These are phyloP conservation scores for Drosophila colorata DNA, from an alignment of 2,888 invertebrate genomes.

Conservation along the genomic window DNA sequence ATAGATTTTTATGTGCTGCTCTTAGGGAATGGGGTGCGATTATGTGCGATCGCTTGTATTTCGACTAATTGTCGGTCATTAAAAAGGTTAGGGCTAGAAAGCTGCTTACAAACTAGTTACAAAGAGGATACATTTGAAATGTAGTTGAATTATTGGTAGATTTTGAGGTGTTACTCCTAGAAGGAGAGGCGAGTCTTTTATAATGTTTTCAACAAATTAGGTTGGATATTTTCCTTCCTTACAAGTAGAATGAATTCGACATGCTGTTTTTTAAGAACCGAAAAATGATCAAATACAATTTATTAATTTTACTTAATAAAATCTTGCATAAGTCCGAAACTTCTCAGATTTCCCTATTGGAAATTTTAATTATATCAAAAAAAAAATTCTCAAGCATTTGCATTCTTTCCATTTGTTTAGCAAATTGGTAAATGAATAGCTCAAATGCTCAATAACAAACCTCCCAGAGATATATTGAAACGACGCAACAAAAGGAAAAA, in stretches of 20 bases:
- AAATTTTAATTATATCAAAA: background rate
- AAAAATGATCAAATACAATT: too few species aligned
- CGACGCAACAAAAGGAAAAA: conserved; percentile 35
- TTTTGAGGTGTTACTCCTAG: too few species aligned
- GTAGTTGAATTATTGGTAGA: too few species aligned
- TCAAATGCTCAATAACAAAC: conserved; percentile 22
- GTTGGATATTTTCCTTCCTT: too few species aligned
- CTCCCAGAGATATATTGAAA: conserved; percentile 32
- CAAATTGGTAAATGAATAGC: conserved; percentile 9
- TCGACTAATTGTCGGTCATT: conserved; percentile 40
- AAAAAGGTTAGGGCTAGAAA: background rate
- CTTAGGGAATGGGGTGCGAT: conserved; percentile 6
- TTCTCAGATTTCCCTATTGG: background rate
- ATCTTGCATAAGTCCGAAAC: background rate
- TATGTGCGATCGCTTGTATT: conserved; percentile 34
- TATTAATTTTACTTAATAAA: too few species aligned
- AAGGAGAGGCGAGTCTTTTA: too few species aligned
- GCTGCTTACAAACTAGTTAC: background rate
- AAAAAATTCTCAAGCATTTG: background rate
- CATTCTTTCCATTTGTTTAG: background rate
- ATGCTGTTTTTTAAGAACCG: too few species aligned
- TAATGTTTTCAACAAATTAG: too few species aligned
- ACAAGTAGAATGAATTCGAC: too few species aligned
- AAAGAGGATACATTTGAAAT: background rate
- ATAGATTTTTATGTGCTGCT: conserved; percentile 39